Evolutionary conservation across 2,797 vertebrate genomes (phyloP), one percentile per base, ranked within the genome.

Genomic region (Lithobates sylvaticus): DNA sequence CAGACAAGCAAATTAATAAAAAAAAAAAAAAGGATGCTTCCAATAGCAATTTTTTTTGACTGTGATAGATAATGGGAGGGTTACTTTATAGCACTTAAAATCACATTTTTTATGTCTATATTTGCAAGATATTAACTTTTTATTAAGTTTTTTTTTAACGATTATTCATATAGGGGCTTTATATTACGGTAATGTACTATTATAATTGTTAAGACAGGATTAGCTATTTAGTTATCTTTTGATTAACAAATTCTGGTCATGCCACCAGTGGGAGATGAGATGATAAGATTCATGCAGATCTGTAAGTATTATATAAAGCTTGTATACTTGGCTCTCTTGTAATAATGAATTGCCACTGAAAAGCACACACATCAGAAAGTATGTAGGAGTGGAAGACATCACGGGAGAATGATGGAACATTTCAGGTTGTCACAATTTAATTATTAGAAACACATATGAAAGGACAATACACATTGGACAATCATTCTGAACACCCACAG

Each of bases 401-500:
- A 58, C 70, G 44, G 34, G 16, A 73, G 50, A 83, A 34, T 84
- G 81, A 87, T 77, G 23, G 76, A 68, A 83, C 39, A 74, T 84
- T 84, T 79, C 32, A 75, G 72, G 61, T 68, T 83, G 86, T 87
- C 81, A 87, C 76, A 75, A 84, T 79, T 74, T 79, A 83, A 84
- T 87, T 84, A 87, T 84, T 75, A 76, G 32, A 84, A 78, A 83
- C 80, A 83, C 70, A 69, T 68, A 83, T 84, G 34, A 83, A 74
- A 75, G 81, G 76, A 84, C 76, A 75, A 74, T 76, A 79, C 61
- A 58, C 65, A 84, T 87, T 84, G 70, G 81, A 78, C 76, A 75
- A 87, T 83, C 81, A 75, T 79, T 83, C 42, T 44, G 68, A 65
- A 87, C 81, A 78, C 86, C 86, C 70, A 87, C 86, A 87, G 61